phyloP scores from a whole-genome alignment of 2,113 vertebrate genomes.

The Glaucidium brasilianum region DNA sequence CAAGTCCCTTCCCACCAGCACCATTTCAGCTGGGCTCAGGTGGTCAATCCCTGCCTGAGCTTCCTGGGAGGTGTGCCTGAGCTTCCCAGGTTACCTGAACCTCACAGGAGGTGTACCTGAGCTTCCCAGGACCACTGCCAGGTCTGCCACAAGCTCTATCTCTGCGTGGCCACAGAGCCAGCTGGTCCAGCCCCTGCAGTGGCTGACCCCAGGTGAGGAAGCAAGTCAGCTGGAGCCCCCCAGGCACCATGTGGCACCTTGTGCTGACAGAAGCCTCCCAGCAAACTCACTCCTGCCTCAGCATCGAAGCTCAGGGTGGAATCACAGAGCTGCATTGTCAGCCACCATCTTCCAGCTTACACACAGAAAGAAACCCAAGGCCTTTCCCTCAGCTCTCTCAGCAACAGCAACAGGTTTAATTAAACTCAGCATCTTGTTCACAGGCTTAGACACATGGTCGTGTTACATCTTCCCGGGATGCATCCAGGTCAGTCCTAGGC shows the following conservation, averaged over 20 bases:
- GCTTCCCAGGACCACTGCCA: neutral
- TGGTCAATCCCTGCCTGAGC: neutral
- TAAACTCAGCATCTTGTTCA: neutral
- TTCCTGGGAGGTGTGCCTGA: neutral
- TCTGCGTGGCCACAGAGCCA: neutral
- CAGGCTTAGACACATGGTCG: neutral
- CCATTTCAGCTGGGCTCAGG: neutral
- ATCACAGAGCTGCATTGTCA: neutral
- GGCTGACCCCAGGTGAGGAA: neutral
- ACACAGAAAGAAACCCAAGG: neutral
- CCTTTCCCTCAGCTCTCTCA: neutral
- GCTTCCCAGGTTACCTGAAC: no score
- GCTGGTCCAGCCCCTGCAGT: neutral
- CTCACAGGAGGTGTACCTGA: neutral
- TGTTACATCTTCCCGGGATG: neutral
- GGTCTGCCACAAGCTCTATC: neutral
- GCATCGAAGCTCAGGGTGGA: neutral
- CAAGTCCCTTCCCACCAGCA: neutral
- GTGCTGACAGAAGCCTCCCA: neutral
- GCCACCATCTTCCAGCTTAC: neutral
- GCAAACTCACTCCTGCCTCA: neutral
- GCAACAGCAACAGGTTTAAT: neutral
- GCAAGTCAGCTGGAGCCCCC: neutral
- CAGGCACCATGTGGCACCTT: neutral
- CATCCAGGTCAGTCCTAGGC: neutral